A percentile compares a stretch with the other conserved stretches of the same genome.
Conservation (phyloP, 2,113 vertebrate species). For the Nyctibius bracteatus region DNA sequence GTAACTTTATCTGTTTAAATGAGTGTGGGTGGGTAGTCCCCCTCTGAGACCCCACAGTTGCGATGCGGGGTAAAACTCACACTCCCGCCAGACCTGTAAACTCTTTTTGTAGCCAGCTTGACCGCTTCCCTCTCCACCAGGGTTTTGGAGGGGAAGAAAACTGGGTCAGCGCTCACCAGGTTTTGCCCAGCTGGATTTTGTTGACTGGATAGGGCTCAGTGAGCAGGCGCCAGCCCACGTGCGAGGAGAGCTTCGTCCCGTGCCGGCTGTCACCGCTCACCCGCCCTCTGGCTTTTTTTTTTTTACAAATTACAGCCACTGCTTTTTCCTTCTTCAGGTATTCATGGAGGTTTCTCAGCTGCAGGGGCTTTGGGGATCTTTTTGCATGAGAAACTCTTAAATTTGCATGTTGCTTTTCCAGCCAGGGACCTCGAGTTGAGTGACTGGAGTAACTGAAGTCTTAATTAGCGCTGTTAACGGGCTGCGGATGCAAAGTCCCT, state of each 20-base stretch:
- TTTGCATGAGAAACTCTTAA: background rate
- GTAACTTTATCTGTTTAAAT: background rate
- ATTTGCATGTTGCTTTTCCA: background rate
- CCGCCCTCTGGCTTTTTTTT: background rate
- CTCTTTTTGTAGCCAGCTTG: background rate
- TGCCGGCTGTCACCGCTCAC: background rate
- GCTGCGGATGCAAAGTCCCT: background rate
- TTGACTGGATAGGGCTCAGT: background rate
- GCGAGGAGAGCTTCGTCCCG: background rate
- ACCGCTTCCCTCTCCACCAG: background rate
- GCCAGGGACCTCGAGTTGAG: background rate
- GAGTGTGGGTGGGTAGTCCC: background rate
- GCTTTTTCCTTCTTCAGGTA: background rate
- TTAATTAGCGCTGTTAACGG: background rate
- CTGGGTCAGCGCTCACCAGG: background rate
- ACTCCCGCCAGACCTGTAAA: background rate
- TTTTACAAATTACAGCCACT: background rate
- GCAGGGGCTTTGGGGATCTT: background rate
- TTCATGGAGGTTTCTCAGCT: background rate
- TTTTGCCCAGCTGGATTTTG: background rate
- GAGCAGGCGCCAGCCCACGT: fast-evolving
- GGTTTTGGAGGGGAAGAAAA: background rate
- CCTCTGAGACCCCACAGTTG: background rate
- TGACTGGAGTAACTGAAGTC: background rate
- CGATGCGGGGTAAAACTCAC: background rate